Evolutionary conservation across 2,888 invertebrate genomes (phyloP).

Genomic region (Omphaloscelis lunosa): DNA sequence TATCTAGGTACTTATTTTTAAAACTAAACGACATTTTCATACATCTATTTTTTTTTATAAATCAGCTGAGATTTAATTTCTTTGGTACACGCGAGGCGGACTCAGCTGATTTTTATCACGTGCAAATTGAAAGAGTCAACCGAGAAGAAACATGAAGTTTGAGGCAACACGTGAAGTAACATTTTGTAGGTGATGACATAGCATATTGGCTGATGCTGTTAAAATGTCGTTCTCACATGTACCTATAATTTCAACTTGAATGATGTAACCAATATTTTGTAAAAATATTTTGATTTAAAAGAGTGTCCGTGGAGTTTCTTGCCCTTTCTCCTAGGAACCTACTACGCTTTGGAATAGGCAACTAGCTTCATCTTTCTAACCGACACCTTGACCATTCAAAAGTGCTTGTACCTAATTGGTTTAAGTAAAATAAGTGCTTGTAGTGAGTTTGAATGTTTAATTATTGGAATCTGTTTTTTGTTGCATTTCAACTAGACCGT

Average conservation of each 20-base stretch:
- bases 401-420: no score
- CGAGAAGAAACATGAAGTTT: not conserved
- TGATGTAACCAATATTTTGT: no score
- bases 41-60: not conserved
- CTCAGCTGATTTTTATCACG: constrained; percentile 62
- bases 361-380: no score
- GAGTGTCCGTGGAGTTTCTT: no score
- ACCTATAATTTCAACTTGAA: no score
- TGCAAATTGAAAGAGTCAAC: constrained; percentile 46
- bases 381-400: no score
- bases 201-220: not conserved
- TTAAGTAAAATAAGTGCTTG: no score
- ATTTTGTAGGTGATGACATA: not conserved
- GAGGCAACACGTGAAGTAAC: not conserved
- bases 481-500: not conserved
- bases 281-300: no score
- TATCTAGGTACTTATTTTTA: not conserved
- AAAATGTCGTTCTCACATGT: not conserved
- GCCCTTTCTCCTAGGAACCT: no score
- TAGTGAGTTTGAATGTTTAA: not conserved
- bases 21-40: not conserved
- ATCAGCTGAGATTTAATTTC: not conserved
- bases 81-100: not conserved
- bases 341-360: no score
- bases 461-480: not conserved